These are phyloP conservation scores for Panagrolaimus sp. DNA, from an alignment of 1,140 invertebrate genomes.

Conservation along the genomic window DNA sequence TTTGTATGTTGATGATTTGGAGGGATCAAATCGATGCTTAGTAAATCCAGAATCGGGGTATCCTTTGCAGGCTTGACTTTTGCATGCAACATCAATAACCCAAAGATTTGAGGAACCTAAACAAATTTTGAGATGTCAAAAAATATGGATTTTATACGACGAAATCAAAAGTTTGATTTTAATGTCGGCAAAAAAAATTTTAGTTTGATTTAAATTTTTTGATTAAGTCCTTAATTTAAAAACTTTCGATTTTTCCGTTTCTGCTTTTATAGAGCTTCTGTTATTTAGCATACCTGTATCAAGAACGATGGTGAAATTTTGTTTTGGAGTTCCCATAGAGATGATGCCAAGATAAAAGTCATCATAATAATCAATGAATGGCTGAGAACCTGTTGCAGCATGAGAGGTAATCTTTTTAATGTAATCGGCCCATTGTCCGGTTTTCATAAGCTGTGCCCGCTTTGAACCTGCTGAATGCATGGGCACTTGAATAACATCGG, in stretches of 20 bases:
- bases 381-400: background rate
- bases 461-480: background rate
- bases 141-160: no score
- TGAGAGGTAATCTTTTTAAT: background rate
- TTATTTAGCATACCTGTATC: no score
- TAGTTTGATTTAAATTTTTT: no score
- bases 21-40: slow-evolving; percentile 39
- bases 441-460: background rate
- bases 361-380: slow-evolving; percentile 14
- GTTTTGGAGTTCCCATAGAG: slow-evolving; percentile 40
- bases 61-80: slow-evolving; percentile 34
- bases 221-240: no score
- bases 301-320: slow-evolving; percentile 39
- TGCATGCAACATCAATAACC: slow-evolving; percentile 40
- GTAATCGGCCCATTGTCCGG: background rate
- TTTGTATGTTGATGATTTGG: slow-evolving; percentile 32
- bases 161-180: no score
- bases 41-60: slow-evolving; percentile 25
- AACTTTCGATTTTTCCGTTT: background rate
- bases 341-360: slow-evolving; percentile 47
- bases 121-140: no score
- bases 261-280: no score
- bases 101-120: slow-evolving; percentile 40
- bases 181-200: no score
- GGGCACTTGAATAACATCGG: background rate